Evolutionary conservation across 1,140 invertebrate genomes (phyloP).

Genomic region (Cydia splendana): DNA sequence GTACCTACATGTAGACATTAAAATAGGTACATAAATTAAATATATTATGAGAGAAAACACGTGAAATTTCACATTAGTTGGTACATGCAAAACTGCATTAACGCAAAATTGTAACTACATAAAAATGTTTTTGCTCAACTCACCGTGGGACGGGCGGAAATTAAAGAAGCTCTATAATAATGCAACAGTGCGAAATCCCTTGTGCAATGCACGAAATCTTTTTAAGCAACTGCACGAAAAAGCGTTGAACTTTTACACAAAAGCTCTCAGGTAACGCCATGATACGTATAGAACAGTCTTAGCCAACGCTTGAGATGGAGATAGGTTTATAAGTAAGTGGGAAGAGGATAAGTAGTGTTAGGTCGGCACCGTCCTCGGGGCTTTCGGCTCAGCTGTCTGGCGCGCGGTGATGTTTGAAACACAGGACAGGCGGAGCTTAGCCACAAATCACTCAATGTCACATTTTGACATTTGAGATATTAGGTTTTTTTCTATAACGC

Average conservation of each 20-base stretch:
- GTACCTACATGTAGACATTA: too few species aligned
- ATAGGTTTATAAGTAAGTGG: conserved; percentile 51
- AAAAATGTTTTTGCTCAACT: conserved; percentile 37
- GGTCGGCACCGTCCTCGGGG: conserved; percentile 64
- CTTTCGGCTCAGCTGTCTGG: conserved; percentile 77
- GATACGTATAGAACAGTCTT: conserved; percentile 72
- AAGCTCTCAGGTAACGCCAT: conserved; percentile 75
- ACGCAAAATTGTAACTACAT: conserved; percentile 37
- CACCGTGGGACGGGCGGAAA: conserved; percentile 40
- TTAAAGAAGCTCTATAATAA: conserved; percentile 39
- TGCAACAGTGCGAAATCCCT: conserved; percentile 50
- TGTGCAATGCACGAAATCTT: conserved; percentile 67
- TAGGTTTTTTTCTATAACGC: conserved; percentile 80
- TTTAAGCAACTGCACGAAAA: conserved; percentile 72
- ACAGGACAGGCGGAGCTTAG: conserved; percentile 80
- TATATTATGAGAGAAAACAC: background rate
- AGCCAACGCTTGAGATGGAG: conserved; percentile 57
- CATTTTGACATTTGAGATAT: conserved; percentile 81
- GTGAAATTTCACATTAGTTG: background rate
- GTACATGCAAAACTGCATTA: conserved; percentile 34
- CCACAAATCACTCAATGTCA: conserved; percentile 81
- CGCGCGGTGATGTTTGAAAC: conserved; percentile 79
- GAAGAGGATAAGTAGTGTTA: conserved; percentile 67
- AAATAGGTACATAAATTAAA: background rate
- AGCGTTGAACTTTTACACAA: conserved; percentile 76